Conservation (phyloP, 2,888 invertebrate species). For the Anagyrus pseudococci region DNA sequence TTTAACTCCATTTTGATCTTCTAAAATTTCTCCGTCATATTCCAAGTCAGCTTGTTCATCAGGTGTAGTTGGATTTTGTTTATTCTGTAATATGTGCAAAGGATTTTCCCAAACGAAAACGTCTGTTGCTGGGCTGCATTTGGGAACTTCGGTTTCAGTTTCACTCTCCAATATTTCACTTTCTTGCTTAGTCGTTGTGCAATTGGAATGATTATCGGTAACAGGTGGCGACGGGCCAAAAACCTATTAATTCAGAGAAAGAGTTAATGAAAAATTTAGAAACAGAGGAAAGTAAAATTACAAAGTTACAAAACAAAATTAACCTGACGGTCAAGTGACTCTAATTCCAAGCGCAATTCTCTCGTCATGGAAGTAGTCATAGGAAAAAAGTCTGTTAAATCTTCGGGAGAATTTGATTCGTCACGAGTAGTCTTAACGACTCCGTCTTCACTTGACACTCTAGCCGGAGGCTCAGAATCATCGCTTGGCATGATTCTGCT, state of each 20-base stretch:
- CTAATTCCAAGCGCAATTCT: conserved; percentile 80
- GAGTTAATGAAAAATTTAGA: too few species aligned
- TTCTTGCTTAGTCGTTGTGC: conserved; percentile 51
- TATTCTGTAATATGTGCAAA: conserved; percentile 63
- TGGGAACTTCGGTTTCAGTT: conserved; percentile 63
- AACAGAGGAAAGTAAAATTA: not conserved
- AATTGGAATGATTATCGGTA: conserved; percentile 52
- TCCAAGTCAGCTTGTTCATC: conserved; percentile 77
- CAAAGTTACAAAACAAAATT: not conserved
- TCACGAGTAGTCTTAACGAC: conserved; percentile 51
- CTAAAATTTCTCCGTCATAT: conserved; percentile 71
- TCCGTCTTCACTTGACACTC: conserved; percentile 53
- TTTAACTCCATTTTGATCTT: conserved; percentile 70
- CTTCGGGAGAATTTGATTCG: conserved; percentile 71
- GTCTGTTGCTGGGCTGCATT: conserved; percentile 63
- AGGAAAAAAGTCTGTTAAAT: conserved; percentile 80
- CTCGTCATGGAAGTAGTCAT: conserved; percentile 88
- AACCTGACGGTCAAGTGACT: conserved; percentile 84
- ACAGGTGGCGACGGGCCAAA: conserved; percentile 68
- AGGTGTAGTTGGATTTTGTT: conserved; percentile 69
- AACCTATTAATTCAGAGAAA: conserved; percentile 65
- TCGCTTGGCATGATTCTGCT: conserved; percentile 63
- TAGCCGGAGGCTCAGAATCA: conserved; percentile 49
- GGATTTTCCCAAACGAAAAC: conserved; percentile 85
- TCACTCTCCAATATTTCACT: conserved; percentile 53